Evolutionary conservation across 2,113 vertebrate species (phyloP).

Genomic region (Ictidomys tridecemlineatus): DNA sequence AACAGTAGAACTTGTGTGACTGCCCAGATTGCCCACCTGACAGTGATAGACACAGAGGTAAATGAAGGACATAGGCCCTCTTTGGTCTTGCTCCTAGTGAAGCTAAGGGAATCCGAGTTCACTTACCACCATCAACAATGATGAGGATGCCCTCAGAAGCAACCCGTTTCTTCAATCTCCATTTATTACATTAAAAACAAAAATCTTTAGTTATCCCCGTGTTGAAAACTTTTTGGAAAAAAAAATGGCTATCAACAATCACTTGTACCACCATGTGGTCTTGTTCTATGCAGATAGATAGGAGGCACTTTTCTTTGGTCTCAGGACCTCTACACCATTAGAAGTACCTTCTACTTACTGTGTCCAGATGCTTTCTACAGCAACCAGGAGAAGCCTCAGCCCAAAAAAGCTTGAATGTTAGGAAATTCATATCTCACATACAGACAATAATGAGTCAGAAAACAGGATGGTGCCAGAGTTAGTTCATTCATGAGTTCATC

Average conservation of each 20-base stretch:
- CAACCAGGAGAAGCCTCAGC: background rate
- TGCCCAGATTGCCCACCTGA: background rate
- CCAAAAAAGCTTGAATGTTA: too few species aligned
- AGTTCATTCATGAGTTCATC: background rate
- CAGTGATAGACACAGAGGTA: background rate
- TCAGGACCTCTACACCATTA: background rate
- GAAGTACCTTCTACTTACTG: background rate
- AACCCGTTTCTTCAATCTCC: background rate
- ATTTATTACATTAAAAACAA: background rate
- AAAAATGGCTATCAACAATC: background rate
- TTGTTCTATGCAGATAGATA: background rate
- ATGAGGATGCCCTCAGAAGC: background rate
- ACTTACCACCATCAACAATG: background rate
- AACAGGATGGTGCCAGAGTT: background rate
- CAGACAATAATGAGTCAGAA: background rate
- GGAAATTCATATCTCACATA: background rate
- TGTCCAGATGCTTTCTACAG: background rate
- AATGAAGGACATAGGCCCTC: background rate
- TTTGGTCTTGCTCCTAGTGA: background rate
- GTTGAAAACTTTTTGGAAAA: background rate
- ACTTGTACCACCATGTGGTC: fast-evolving
- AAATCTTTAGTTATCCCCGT: background rate
- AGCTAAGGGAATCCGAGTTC: background rate
- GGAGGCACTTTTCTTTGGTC: background rate
- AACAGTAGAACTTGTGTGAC: background rate